A percentile compares a stretch with the other conserved stretches of the same genome.
Evolutionary conservation across 2,888 invertebrate species (phyloP).

Genomic region (Vesta saturnalis): DNA sequence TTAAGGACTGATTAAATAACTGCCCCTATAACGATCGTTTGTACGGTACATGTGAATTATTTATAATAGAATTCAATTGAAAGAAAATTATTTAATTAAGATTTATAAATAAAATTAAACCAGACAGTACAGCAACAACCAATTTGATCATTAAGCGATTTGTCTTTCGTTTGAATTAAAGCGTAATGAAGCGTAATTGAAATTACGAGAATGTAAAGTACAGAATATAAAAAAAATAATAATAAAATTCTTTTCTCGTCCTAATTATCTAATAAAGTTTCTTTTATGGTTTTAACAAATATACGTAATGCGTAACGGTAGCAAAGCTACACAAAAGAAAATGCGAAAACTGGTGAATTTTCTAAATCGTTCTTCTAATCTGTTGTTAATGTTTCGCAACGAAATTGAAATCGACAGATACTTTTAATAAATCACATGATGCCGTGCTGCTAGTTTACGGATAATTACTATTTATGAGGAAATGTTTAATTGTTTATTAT

Average conservation of each 20-base stretch:
- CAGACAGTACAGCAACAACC: neutral
- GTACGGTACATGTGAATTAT: neutral
- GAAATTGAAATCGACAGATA: neutral
- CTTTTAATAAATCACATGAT: neutral
- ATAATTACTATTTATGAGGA: neutral
- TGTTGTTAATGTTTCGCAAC: neutral
- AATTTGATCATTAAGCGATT: slow-evolving; percentile 11
- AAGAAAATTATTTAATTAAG: slow-evolving; percentile 12
- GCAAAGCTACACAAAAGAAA: too few relatives aligned
- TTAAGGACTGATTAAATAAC: too few relatives aligned
- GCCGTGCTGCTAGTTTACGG: neutral
- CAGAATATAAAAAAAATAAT: neutral
- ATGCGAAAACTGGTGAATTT: neutral
- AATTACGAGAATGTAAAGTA: neutral
- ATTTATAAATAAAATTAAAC: slow-evolving; percentile 2
- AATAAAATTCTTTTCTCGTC: neutral
- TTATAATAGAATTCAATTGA: slow-evolving; percentile 2
- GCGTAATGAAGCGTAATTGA: slow-evolving; percentile 3
- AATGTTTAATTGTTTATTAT: neutral
- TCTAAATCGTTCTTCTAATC: neutral
- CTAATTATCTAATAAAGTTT: neutral
- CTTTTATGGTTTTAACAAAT: too few relatives aligned
- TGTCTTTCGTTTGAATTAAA: neutral
- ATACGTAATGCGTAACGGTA: too few relatives aligned
- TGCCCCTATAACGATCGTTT: too few relatives aligned